Base-by-base conservation (phyloP, 2,888 invertebrate genomes). In the Nomada flava region DNA sequence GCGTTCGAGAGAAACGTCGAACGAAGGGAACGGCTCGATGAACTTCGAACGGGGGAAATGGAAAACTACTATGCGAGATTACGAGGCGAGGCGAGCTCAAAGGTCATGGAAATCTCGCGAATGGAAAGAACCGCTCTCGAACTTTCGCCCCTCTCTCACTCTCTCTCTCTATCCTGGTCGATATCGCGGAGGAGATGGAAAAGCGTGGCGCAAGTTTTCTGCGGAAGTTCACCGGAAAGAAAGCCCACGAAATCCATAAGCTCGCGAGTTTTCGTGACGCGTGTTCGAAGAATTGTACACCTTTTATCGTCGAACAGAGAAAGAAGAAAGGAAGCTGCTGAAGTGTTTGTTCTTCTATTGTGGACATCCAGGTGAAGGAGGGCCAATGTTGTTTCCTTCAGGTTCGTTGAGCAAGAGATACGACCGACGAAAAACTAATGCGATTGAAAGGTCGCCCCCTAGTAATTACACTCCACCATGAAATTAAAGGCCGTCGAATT, bases 31-130 rank as follows among this genome's bases (percentile, higher is more conserved):
- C 57, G 68, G 42, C 64, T 63, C 72, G 71, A 72, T 44, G 79
- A 60, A 53, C 26, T 76, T 47, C 53, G 71, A 71, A 50, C 29
- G 20, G 2, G 13, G 59, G 63, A 72, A 64, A 80, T 76, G 75
- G 76, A 72, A 75, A 76, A 69, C 80, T 82, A 62, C 67, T 64
- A 65, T 52, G 63, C 59, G 63, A 72, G 71, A 67, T 68, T 80
- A 71, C 82, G 62, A 59, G 63, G 57, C 59, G 71, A 50, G 68
- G 52, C 68, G 79, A 53, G 53, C 52, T 81, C 79, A 82, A 82
- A 82, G 80, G 71, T 68, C 57, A 76, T 80, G 76, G 76, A 82
- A 80, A 82, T 82, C 82, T 79, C 57, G 57, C 65, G 64, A 63
- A 72, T 55, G 73, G 59, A 64, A 68, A 75, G 75, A 79, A 55